Base-by-base conservation (phyloP, 2,797 vertebrate species). In the Triplophysa bombifrons region DNA sequence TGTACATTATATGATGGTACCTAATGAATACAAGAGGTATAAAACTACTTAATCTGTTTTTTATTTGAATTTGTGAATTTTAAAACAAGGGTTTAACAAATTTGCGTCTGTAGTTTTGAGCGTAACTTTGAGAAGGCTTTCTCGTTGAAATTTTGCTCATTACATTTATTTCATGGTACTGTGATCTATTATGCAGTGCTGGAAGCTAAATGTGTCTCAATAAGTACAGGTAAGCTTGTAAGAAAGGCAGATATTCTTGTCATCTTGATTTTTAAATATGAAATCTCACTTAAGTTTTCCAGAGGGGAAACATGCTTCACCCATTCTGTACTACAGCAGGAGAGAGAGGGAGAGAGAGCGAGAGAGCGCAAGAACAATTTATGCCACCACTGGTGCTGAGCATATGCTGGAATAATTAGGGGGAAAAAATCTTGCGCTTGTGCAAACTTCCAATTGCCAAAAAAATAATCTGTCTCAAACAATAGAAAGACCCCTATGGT, bases 401-500 rank as follows among this genome's bases (percentile, higher is more conserved):
- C 90, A 90, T 92, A 89, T 89, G 91, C 90, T 90, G 92, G 92
- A 93, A 94, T 94, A 94, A 94, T 94, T 94, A 94, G 92, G 90
- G 81, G 85, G 90, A 85, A 86, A 41, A 91, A 92, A 91, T 93
- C 92, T 91, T 91, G 91, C 65, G 89, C 92, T 94, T 90, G 88
- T 92, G 90, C 91, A 93, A 94, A 94, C 93, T 94, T 94, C 91
- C 90, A 92, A 91, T 92, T 90, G 92, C 90, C 90, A 93, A 93
- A 94, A 93, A 90, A 90, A 92, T 89, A 90, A 92, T 92, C 88
- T 92, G 88, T 88, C 85, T 89, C 90, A 94, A 93, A 95, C 94
- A 94, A 94, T 94, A 93, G 92, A 92, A 94, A 94, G 93, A 94
- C 93, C 94, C 94, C 94, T 91, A 92, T 85, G 88, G 93, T 91